Evolutionary conservation across 2,797 vertebrate species (phyloP).

Genomic region (Lophius americanus): DNA sequence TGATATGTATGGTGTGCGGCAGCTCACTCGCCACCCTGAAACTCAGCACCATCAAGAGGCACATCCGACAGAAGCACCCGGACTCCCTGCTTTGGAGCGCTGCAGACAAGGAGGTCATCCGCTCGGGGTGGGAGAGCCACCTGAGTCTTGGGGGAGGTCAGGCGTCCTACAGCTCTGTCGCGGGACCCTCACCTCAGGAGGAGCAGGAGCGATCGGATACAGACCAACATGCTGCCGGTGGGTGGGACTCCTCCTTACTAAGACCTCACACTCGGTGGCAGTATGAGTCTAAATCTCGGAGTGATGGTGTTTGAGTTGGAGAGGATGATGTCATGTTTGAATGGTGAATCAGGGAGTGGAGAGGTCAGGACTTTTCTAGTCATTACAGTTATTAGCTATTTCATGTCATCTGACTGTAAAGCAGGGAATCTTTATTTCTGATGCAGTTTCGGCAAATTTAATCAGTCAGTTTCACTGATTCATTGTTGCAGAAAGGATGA

Average conservation of each 20-base stretch:
- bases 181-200: slow-evolving; percentile 45
- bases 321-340: slow-evolving; percentile 27
- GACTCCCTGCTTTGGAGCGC: slow-evolving; percentile 91
- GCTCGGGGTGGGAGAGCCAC: slow-evolving; percentile 92
- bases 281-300: slow-evolving; percentile 17
- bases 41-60: slow-evolving; percentile 94
- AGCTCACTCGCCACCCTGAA: slow-evolving; percentile 92
- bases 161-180: slow-evolving; percentile 46
- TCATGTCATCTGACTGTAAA: background rate
- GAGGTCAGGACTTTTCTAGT: background rate
- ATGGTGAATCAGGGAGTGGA: background rate
- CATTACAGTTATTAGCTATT: background rate
- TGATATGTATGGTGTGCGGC: slow-evolving; percentile 97
- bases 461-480: no score
- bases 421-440: no score
- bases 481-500: no score
- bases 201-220: slow-evolving; percentile 63
- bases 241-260: slow-evolving; percentile 19
- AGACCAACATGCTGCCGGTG: slow-evolving; percentile 70
- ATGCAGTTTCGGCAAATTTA: no score
- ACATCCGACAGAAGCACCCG: slow-evolving; percentile 93
- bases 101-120: slow-evolving; percentile 91
- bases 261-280: slow-evolving; percentile 54
- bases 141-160: slow-evolving; percentile 81
- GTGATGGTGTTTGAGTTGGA: background rate